Percentiles rank a stretch among this genome's conserved stretches.
phyloP scores from a whole-genome alignment of 2,113 vertebrate genomes.

The Chaetura pelagica region DNA sequence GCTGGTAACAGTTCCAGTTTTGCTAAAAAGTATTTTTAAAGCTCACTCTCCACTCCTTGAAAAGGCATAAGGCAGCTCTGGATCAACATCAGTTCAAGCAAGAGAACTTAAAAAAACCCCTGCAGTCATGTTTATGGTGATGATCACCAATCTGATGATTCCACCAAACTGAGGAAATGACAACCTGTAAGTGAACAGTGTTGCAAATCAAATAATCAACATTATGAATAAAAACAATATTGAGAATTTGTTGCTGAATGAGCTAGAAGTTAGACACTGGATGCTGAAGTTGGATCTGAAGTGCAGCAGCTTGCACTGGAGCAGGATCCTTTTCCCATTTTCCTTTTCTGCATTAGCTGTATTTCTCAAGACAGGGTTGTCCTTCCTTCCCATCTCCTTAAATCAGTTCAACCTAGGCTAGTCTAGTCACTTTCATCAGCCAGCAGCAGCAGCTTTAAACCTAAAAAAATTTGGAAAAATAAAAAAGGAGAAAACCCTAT shows the following conservation, averaged over 20 bases:
- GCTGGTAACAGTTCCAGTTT: not conserved
- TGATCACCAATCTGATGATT: not conserved
- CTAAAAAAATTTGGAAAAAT: not conserved
- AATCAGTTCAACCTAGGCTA: not conserved
- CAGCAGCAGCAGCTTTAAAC: not conserved
- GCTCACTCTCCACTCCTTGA: not conserved
- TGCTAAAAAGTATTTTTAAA: not conserved
- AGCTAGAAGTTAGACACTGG: not conserved
- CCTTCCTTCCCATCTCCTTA: not conserved
- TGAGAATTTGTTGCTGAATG: not conserved
- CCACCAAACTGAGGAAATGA: not conserved
- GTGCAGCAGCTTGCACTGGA: not conserved
- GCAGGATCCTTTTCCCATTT: not conserved
- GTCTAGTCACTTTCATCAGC: not conserved
- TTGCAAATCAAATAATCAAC: not conserved
- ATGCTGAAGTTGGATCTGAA: not conserved
- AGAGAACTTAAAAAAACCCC: not conserved
- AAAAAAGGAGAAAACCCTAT: not conserved
- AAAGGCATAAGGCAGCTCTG: not conserved
- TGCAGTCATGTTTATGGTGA: not conserved
- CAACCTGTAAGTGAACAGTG: not conserved
- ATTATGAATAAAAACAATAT: not conserved
- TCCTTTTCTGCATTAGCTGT: not conserved
- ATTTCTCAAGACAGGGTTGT: fast-evolving
- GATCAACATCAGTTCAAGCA: not conserved